Conservation (phyloP, 2,113 vertebrate species). For the Catharus minimus region DNA sequence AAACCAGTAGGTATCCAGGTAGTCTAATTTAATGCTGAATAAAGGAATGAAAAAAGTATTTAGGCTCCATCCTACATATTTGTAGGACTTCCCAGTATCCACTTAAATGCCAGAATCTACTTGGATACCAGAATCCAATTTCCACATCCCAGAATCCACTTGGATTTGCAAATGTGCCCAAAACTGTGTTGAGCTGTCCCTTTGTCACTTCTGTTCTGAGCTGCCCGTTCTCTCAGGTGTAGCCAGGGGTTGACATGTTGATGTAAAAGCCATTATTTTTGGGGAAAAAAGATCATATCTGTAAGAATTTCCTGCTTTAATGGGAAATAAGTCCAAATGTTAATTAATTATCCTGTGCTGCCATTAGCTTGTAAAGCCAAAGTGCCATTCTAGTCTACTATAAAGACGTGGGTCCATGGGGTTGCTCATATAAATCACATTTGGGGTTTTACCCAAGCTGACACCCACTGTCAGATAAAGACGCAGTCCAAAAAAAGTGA, state of each 20-base stretch:
- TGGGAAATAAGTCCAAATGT: not conserved
- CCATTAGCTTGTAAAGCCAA: not conserved
- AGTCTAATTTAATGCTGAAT: not conserved
- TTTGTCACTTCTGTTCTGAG: not conserved
- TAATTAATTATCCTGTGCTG: not conserved
- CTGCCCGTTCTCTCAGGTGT: not conserved
- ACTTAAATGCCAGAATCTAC: not conserved
- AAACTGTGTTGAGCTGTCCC: fast-evolving
- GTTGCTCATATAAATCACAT: not conserved
- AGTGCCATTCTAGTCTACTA: not conserved
- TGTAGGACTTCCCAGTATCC: not conserved
- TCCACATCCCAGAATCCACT: not conserved
- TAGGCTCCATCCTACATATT: too few species aligned
- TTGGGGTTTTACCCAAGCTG: not conserved
- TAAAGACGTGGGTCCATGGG: not conserved
- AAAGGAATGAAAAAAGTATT: not conserved
- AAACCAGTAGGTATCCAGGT: fast-evolving
- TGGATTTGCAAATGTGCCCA: not conserved
- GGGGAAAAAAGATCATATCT: fast-evolving
- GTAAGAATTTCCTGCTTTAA: not conserved
- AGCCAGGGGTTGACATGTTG: not conserved
- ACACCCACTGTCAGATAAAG: not conserved
- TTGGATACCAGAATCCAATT: not conserved
- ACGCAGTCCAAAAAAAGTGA: not conserved
- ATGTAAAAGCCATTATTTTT: not conserved